Evolutionary conservation across 2,888 invertebrate genomes (phyloP), one percentile per base, ranked within the genome.

Genomic region (Epistrophella euchroma): DNA sequence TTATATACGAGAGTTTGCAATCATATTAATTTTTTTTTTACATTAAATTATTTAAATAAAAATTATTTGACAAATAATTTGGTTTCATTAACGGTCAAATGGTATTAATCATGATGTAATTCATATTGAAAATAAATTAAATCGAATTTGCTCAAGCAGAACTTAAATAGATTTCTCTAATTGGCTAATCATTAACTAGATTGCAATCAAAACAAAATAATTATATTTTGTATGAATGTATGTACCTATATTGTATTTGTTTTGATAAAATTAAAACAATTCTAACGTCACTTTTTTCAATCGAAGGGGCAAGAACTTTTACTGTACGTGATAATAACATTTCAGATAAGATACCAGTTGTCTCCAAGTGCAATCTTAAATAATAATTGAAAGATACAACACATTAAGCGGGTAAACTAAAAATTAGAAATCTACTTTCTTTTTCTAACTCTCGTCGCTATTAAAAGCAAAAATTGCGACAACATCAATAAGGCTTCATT

Each of bases 201-300:
- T 66, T 40, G 32, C 47, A 68, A 68, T 66, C 52, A 70, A 71
- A 64, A 45, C 45, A 62, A 72, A 45, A 43, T 32, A 43, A 52
- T 6, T 1, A 19, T 11, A 32, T 32, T 17, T 28, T 35, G n/a
- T n/a, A n/a, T n/a, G n/a, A n/a, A n/a, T n/a, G n/a, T n/a, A n/a
- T n/a, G n/a, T n/a, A n/a, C n/a, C n/a, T n/a, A n/a, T n/a, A 11
- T 32, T 37, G 32, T 70, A 62, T 71, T 60, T 72, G 56, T 40
- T 32, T 32, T 10, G 60, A 35, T 71, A n/a, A 11, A 62, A 25
- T 71, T 15, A 47, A 58, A 22, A 13, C 17, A 3, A 52, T 52
- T 43, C 7, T 0, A 68, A 58, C 50, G 22, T 43, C n/a, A 45
- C 11, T 62, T 60, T 22, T 22, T 58, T 6, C 35, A 58, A 0